Evolutionary conservation across 2,888 invertebrate genomes (phyloP).

Genomic region (Himalopsyche japonica): DNA sequence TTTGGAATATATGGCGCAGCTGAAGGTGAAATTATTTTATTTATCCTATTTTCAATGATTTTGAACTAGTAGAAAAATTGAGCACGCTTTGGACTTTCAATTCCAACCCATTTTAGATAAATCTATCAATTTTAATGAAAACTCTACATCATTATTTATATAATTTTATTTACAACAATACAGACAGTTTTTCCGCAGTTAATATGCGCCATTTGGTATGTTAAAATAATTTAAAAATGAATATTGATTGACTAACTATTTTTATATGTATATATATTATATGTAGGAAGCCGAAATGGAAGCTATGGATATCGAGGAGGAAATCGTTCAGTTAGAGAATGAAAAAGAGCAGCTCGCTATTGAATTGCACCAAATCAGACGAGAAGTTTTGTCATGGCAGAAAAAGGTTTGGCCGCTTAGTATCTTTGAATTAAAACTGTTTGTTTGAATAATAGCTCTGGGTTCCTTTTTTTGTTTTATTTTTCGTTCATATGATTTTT

Average conservation of each 20-base stretch:
- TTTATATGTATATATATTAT: not conserved
- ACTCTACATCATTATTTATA: no score
- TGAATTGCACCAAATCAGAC: slow-evolving; percentile 64
- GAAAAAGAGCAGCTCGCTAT: slow-evolving; percentile 69
- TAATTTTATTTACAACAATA: no score
- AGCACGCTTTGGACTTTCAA: not conserved
- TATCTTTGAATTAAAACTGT: not conserved
- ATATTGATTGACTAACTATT: no score
- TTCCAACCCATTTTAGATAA: no score
- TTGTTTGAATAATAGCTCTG: not conserved
- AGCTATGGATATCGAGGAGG: slow-evolving; percentile 68
- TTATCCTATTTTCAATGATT: not conserved
- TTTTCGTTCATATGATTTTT: slow-evolving; percentile 43
- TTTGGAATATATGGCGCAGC: slow-evolving; percentile 54
- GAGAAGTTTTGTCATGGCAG: slow-evolving; percentile 79
- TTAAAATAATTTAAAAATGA: no score
- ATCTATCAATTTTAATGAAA: no score
- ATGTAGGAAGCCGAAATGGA: slow-evolving; percentile 71
- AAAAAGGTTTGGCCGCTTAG: slow-evolving; percentile 61
- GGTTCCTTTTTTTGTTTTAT: not conserved
- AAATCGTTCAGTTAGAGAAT: slow-evolving; percentile 66
- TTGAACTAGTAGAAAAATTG: not conserved
- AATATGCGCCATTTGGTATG: no score
- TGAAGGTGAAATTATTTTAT: slow-evolving; percentile 50
- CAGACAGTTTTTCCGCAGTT: no score